Percentiles rank a stretch among this genome's conserved stretches.
These are phyloP conservation scores for Etheostoma nigrum DNA, from an alignment of 2,797 vertebrate species.

Conservation along the genomic window DNA sequence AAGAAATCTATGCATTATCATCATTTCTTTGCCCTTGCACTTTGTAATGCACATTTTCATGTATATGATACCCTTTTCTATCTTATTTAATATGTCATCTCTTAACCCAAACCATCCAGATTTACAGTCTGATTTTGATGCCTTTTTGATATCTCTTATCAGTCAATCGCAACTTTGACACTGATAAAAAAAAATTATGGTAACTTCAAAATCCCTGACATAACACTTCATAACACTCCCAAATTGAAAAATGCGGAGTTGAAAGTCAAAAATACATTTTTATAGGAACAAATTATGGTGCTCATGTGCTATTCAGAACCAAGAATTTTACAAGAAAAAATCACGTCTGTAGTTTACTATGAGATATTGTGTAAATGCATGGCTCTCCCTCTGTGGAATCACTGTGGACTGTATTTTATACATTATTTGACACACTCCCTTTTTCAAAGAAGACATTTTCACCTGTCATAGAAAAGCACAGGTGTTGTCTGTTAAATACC, in stretches of 20 bases:
- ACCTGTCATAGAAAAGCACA: background rate
- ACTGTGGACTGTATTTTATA: background rate
- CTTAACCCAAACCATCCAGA: background rate
- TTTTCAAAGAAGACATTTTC: slow-evolving; percentile 1
- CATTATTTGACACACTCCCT: background rate
- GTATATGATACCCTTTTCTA: background rate
- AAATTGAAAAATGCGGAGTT: background rate
- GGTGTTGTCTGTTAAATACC: too few relatives aligned
- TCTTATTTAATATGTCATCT: background rate
- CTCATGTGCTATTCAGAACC: background rate
- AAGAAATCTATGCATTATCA: background rate
- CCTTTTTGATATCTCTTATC: slow-evolving; percentile 7
- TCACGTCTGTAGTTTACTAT: background rate
- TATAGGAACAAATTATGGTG: background rate
- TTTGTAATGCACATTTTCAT: slow-evolving; percentile 12
- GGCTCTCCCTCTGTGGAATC: background rate
- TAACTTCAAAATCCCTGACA: background rate
- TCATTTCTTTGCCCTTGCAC: slow-evolving; percentile 1
- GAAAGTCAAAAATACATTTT: background rate
- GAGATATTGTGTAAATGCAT: too few relatives aligned
- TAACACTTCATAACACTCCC: background rate
- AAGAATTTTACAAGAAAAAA: background rate
- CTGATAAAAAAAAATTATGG: slow-evolving; percentile 5
- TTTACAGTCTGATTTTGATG: background rate
- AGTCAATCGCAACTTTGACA: background rate